Base-by-base conservation (phyloP, 2,797 vertebrate species). In the Ptychobarbus kaznakovi region DNA sequence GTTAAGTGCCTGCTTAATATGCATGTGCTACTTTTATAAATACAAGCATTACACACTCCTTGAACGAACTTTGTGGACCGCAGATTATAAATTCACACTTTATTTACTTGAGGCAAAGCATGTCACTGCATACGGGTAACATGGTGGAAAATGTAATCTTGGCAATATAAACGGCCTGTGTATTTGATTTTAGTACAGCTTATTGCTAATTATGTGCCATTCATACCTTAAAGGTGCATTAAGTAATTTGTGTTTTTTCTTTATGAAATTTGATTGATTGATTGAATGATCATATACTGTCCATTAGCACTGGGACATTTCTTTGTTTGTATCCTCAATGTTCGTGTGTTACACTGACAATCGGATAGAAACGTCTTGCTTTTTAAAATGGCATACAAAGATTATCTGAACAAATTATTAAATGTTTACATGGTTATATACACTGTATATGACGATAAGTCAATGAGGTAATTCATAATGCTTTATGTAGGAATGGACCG, bases 1-100 rank as follows among this genome's bases (percentile, higher is more conserved):
- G 87, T 80, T 63, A 83, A 77, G 42, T 80, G 83, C 76, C 82
- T 83, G 82, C 58, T 72, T 88, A 75, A 80, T 49, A 80, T 88
- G 85, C 86, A 89, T 83, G 81, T 66, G 65, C 76, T 80, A 61
- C 42, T 80, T 28, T 76, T 18, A 18, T 18, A 81, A 69, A 63
- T 72, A 51, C 79, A 63, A 87, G 76, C 16, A n/a, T 83, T 76
- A 70, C 58, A 84, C 84, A 87, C 56, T 53, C 32, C 35, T 83
- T 78, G 44, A 66, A 75, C 28, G 8, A 70, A 81, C 40, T 22
- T 38, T 32, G 28, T 16, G 53, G 22, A n/a, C 16, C 8, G 42
- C 82, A 6, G 65, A 66, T 63, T 73, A 28, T 12, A 80, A 56
- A 83, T 69, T 42, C 28, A 74, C 35, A 4, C 28, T 58, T 87